Conservation (phyloP, 2,888 invertebrate genomes). For the Pemphredon lugubris region DNA sequence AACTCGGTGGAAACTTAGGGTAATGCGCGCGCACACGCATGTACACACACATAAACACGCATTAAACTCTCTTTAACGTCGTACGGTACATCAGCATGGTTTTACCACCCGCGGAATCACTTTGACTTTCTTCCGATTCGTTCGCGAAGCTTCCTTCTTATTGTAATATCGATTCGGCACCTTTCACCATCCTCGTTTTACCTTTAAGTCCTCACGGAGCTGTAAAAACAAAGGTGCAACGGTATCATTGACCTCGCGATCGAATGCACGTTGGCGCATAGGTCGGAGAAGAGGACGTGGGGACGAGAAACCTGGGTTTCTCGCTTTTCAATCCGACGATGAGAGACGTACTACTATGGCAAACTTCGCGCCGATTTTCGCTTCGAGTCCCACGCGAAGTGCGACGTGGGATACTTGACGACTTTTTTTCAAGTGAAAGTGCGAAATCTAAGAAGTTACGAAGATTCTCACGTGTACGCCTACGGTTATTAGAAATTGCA, state of each 20-base stretch:
- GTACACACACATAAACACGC: background rate
- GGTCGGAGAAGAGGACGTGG: constrained; percentile 1
- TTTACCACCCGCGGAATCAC: constrained; percentile 40
- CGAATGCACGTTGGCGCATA: constrained; percentile 1
- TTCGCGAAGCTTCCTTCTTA: constrained; percentile 20
- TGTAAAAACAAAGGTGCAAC: background rate
- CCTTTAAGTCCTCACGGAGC: background rate
- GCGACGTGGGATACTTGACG: background rate
- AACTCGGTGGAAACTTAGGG: no score
- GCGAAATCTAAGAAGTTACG: background rate
- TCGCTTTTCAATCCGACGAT: background rate
- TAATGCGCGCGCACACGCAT: background rate
- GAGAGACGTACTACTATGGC: background rate
- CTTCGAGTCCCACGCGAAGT: background rate
- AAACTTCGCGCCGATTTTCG: background rate
- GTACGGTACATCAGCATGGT: constrained; percentile 6
- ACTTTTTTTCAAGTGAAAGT: constrained; percentile 7
- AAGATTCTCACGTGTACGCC: background rate
- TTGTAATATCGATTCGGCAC: constrained; percentile 30
- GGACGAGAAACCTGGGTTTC: background rate
- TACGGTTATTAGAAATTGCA: background rate
- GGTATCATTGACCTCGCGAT: constrained; percentile 16
- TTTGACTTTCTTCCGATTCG: constrained; percentile 59
- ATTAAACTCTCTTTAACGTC: constrained; percentile 21
- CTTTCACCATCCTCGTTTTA: constrained; percentile 48